These are phyloP conservation scores for Embidobia sp. DNA, from an alignment of 2,888 invertebrate species.

Conservation along the genomic window DNA sequence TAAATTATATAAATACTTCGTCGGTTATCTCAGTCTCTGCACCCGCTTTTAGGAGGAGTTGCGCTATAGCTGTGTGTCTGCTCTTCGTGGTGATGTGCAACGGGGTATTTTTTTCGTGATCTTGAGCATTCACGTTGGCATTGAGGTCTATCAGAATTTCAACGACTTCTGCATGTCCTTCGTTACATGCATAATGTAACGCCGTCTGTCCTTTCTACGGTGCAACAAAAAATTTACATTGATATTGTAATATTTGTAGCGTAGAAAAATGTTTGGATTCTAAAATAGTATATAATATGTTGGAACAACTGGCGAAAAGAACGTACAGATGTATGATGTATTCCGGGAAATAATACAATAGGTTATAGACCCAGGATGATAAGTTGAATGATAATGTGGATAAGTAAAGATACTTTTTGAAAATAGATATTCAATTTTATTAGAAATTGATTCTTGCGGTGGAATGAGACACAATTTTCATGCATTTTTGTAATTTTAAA, in stretches of 20 bases:
- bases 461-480: too few relatives aligned
- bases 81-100: constrained; percentile 90
- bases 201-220: constrained; percentile 85
- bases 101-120: constrained; percentile 88
- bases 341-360: too few relatives aligned
- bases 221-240: neutral
- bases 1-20: constrained; percentile 63
- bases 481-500: too few relatives aligned
- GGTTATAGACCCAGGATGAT: too few relatives aligned
- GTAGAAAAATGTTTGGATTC: too few relatives aligned
- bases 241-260: neutral
- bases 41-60: constrained; percentile 86
- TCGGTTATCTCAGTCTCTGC: constrained; percentile 85
- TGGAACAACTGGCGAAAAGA: too few relatives aligned
- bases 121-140: constrained; percentile 87
- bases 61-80: constrained; percentile 88
- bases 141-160: constrained; percentile 84
- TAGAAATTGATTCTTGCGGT: too few relatives aligned
- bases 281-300: too few relatives aligned
- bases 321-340: too few relatives aligned
- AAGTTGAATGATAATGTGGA: too few relatives aligned
- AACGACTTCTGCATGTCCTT: constrained; percentile 85
- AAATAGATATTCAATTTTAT: too few relatives aligned
- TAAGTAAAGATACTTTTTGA: too few relatives aligned
- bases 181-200: constrained; percentile 87